These are phyloP conservation scores for Didymodactylos carnosus DNA, from an alignment of 2,888 invertebrate species.

Conservation along the genomic window DNA sequence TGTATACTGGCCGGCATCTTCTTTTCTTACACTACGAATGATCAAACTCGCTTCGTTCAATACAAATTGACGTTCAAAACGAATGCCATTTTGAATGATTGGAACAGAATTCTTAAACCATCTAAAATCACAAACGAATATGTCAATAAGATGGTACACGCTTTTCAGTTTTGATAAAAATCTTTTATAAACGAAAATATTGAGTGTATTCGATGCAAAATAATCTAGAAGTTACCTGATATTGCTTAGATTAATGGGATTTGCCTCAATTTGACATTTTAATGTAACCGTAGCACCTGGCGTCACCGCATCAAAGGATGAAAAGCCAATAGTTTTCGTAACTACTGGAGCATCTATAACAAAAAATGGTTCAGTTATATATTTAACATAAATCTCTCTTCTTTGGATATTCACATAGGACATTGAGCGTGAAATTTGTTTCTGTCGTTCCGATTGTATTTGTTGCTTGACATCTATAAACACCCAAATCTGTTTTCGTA, in stretches of 20 bases:
- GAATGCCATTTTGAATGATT: too few relatives aligned
- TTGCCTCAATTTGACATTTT: not conserved
- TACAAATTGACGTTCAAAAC: not conserved
- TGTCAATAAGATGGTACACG: too few relatives aligned
- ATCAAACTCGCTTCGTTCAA: not conserved
- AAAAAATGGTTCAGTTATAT: too few relatives aligned
- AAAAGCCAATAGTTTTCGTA: not conserved
- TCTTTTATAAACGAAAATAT: too few relatives aligned
- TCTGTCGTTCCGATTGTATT: slow-evolving; percentile 65
- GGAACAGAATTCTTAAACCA: too few relatives aligned
- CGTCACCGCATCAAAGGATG: not conserved
- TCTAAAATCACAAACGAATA: too few relatives aligned
- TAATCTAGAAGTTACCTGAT: not conserved
- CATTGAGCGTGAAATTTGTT: slow-evolving; percentile 58
- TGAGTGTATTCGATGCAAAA: too few relatives aligned
- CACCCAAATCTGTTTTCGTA: slow-evolving; percentile 59
- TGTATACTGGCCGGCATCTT: not conserved
- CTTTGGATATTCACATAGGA: slow-evolving; percentile 41
- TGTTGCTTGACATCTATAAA: slow-evolving; percentile 62
- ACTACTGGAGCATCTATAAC: not conserved
- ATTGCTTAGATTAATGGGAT: not conserved
- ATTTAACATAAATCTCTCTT: not conserved
- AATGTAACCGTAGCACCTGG: not conserved
- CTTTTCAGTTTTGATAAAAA: too few relatives aligned
- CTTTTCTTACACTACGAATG: not conserved